Evolutionary conservation across 2,113 vertebrate genomes (phyloP).

Genomic region (Epinephelus fuscoguttatus): DNA sequence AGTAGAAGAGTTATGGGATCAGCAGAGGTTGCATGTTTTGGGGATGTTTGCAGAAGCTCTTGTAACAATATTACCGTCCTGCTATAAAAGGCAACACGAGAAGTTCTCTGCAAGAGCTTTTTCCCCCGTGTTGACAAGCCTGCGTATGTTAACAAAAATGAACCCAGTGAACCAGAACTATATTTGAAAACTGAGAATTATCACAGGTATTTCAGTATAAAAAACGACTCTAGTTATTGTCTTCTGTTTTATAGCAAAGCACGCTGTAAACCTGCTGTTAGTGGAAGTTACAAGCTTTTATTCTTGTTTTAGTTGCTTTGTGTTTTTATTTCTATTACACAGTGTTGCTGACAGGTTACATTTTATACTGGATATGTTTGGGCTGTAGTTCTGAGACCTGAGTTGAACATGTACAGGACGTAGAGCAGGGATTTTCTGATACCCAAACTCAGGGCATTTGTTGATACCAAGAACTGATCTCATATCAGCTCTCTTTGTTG

Average conservation of each 20-base stretch:
- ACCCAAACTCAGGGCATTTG: background rate
- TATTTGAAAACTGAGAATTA: background rate
- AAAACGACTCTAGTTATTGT: too few relatives aligned
- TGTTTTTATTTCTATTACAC: background rate
- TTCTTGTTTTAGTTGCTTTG: background rate
- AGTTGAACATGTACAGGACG: background rate
- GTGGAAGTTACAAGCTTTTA: background rate
- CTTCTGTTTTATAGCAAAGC: background rate
- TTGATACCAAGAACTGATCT: background rate
- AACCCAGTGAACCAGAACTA: conserved; percentile 18
- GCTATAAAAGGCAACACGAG: conserved; percentile 25
- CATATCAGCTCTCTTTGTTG: background rate
- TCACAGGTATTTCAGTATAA: too few relatives aligned
- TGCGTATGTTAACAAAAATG: background rate
- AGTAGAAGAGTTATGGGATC: conserved; percentile 21
- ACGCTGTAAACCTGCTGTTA: background rate
- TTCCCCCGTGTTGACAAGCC: too few relatives aligned
- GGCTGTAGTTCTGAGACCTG: background rate
- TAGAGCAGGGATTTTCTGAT: background rate
- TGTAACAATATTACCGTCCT: conserved; percentile 14
- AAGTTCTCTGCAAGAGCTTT: background rate
- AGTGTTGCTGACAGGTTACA: background rate
- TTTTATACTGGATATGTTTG: background rate
- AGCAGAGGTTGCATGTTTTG: conserved; percentile 21
- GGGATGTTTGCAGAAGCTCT: conserved; percentile 42